These are phyloP conservation scores for Oligia fasciuncula DNA, from an alignment of 2,888 invertebrate species.

Conservation along the genomic window DNA sequence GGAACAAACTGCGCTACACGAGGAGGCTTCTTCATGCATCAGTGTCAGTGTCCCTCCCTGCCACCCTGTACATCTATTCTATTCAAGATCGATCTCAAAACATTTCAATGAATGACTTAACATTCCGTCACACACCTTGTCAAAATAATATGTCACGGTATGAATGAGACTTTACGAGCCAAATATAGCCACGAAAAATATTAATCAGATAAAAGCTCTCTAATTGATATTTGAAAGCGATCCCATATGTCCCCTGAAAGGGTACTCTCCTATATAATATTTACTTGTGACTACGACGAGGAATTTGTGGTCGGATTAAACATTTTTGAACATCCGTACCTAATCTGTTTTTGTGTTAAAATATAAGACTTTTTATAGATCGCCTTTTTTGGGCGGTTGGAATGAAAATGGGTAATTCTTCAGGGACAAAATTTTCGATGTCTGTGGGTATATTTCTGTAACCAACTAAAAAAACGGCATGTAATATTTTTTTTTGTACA, in stretches of 20 bases:
- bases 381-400: background rate
- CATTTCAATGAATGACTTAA: background rate
- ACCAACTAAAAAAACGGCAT: no score
- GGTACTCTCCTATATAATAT: slow-evolving; percentile 52
- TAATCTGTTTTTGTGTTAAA: slow-evolving; percentile 19
- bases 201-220: slow-evolving; percentile 65
- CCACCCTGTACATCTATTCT: no score
- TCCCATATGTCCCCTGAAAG: slow-evolving; percentile 45
- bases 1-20: no score
- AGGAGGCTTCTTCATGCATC: no score
- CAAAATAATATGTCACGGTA: slow-evolving; percentile 7
- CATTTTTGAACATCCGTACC: slow-evolving; percentile 21
- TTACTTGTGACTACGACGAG: slow-evolving; percentile 36
- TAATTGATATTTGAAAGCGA: slow-evolving; percentile 53
- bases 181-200: slow-evolving; percentile 51
- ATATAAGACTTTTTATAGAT: background rate
- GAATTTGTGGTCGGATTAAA: slow-evolving; percentile 31
- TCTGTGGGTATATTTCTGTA: no score
- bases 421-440: no score
- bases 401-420: no score
- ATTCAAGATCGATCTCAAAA: background rate
- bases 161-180: background rate
- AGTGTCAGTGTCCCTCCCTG: no score
- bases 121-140: background rate
- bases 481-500: no score